Evolutionary conservation across 2,888 invertebrate genomes (phyloP).

Genomic region (Hirtodrosophila confusa): DNA sequence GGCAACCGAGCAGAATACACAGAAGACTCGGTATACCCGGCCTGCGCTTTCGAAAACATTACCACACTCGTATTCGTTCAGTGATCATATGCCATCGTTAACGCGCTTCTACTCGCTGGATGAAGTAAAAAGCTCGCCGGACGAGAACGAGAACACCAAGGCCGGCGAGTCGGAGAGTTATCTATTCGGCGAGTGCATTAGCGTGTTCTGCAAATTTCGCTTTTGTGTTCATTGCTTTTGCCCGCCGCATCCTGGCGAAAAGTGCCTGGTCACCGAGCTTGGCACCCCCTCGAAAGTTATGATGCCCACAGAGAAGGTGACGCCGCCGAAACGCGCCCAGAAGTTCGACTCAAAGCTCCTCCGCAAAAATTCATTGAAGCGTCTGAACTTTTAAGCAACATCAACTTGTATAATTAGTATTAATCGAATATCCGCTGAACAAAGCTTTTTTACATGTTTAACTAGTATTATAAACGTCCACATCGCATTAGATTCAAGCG

Average conservation of each 20-base stretch:
- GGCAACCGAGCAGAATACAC: slow-evolving; percentile 4
- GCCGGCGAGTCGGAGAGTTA: slow-evolving; percentile 8
- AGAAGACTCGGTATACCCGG: not conserved
- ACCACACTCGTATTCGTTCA: slow-evolving; percentile 37
- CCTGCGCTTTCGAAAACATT: slow-evolving; percentile 55
- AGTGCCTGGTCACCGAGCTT: slow-evolving; percentile 69
- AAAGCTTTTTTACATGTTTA: slow-evolving; percentile 42
- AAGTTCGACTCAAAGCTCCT: slow-evolving; percentile 57
- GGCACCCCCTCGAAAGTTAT: slow-evolving; percentile 78
- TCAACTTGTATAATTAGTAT: slow-evolving; percentile 22
- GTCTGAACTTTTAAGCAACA: slow-evolving; percentile 55
- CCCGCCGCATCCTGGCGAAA: slow-evolving; percentile 74
- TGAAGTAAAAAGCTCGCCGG: slow-evolving; percentile 35
- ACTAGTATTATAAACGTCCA: slow-evolving; percentile 44
- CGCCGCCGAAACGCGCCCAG: slow-evolving; percentile 63
- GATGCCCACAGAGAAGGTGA: slow-evolving; percentile 52
- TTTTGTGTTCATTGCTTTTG: slow-evolving; percentile 76
- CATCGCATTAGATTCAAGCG: slow-evolving; percentile 20
- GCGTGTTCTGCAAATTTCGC: slow-evolving; percentile 66
- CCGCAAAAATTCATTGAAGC: slow-evolving; percentile 69
- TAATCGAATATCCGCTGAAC: slow-evolving; percentile 24
- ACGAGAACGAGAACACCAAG: slow-evolving; percentile 1
- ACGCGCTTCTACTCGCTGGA: slow-evolving; percentile 64
- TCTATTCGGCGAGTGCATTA: slow-evolving; percentile 65
- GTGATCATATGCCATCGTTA: slow-evolving; percentile 17